phyloP scores from a whole-genome alignment of 2,888 invertebrate species.

The Pogonocherus hispidulus region DNA sequence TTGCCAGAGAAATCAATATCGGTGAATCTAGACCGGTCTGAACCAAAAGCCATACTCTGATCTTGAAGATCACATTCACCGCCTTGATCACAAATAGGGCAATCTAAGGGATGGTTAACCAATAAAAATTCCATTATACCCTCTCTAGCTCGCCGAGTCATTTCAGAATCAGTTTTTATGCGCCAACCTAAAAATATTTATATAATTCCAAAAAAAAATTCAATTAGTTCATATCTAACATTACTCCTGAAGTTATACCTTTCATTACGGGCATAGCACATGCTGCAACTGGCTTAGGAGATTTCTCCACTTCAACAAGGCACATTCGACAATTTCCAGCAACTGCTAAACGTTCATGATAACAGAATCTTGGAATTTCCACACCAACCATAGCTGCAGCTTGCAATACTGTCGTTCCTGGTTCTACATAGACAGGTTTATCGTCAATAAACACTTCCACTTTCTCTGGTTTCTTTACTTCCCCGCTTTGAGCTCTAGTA shows the following conservation, averaged over 20 bases:
- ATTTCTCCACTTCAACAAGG: constrained; percentile 98
- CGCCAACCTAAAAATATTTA: constrained; percentile 79
- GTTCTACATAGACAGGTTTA: constrained; percentile 92
- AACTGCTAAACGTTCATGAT: constrained; percentile 97
- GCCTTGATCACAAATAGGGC: constrained; percentile 99
- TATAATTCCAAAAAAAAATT: constrained; percentile 4
- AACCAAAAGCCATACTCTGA: constrained; percentile 99
- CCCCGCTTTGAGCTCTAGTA: constrained; percentile 57
- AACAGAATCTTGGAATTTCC: constrained; percentile 99
- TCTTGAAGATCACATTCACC: constrained; percentile 96
- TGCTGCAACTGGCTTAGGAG: constrained; percentile 97
- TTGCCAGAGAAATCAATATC: constrained; percentile 94
- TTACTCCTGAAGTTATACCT: constrained; percentile 65
- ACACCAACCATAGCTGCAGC: constrained; percentile 96
- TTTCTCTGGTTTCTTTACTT: constrained; percentile 72
- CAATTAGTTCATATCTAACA: not conserved
- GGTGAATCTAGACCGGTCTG: constrained; percentile 91
- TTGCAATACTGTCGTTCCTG: constrained; percentile 97
- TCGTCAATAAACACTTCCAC: constrained; percentile 98
- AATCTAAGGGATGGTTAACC: constrained; percentile 98
- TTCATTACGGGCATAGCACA: constrained; percentile 99
- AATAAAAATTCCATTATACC: constrained; percentile 99
- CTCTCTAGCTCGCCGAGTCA: constrained; percentile 79
- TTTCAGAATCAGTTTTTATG: constrained; percentile 96
- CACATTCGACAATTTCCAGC: constrained; percentile 99